phyloP scores from a whole-genome alignment of 1,140 invertebrate species.

The Lethrus apterus region DNA sequence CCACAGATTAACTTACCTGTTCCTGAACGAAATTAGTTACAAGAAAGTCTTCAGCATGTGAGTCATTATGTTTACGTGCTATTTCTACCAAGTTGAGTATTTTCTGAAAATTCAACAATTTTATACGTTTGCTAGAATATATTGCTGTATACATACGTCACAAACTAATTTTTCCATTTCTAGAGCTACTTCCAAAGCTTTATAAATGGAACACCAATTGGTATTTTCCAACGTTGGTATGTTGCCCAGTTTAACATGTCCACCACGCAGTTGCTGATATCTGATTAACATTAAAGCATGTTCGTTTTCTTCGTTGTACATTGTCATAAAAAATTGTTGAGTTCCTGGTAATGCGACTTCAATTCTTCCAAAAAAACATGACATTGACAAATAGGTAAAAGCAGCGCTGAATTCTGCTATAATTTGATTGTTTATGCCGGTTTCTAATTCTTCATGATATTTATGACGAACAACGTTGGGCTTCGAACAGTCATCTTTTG shows the following conservation, averaged over 20 bases:
- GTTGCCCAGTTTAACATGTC: constrained; percentile 48
- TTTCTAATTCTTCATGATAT: constrained; percentile 65
- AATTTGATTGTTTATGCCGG: constrained; percentile 75
- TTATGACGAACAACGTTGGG: constrained; percentile 52
- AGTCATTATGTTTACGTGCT: constrained; percentile 57
- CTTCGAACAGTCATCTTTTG: too few relatives aligned
- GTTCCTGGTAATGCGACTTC: constrained; percentile 71
- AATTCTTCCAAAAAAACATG: constrained; percentile 68
- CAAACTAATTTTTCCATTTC: constrained; percentile 72
- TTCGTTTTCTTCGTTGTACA: constrained; percentile 67
- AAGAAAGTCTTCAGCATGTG: constrained; percentile 61
- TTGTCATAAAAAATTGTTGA: constrained; percentile 61
- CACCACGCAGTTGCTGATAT: constrained; percentile 77
- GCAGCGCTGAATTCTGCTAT: constrained; percentile 78
- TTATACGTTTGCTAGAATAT: neutral
- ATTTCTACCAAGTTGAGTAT: constrained; percentile 51
- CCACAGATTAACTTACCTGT: constrained; percentile 49
- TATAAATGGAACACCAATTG: constrained; percentile 55
- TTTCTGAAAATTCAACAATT: constrained; percentile 23
- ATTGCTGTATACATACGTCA: constrained; percentile 39
- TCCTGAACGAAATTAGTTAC: constrained; percentile 62
- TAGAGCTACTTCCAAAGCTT: constrained; percentile 61
- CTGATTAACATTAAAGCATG: constrained; percentile 68
- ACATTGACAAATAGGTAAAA: constrained; percentile 78
- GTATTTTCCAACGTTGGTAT: constrained; percentile 50